These are phyloP conservation scores for Mimas tiliae DNA, from an alignment of 2,888 invertebrate species.

Conservation along the genomic window DNA sequence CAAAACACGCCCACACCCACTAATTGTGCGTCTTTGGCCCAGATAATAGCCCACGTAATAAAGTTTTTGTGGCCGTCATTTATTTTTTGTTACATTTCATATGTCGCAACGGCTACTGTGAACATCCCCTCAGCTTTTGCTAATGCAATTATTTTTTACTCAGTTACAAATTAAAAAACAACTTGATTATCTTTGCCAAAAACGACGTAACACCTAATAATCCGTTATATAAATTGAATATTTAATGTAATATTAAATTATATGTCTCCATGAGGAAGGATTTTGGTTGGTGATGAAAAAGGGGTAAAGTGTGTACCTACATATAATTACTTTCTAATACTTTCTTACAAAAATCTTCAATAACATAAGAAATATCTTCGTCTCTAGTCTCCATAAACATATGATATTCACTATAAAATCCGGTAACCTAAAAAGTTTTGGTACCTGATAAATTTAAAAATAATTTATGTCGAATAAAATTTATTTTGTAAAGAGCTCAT, in stretches of 20 bases:
- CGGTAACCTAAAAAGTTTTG: too few relatives aligned
- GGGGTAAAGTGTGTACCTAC: too few relatives aligned
- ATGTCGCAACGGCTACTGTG: conserved; percentile 4
- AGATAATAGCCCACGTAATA: conserved; percentile 15
- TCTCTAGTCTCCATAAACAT: too few relatives aligned
- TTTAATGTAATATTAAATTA: background rate
- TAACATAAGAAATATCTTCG: too few relatives aligned
- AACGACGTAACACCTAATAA: background rate
- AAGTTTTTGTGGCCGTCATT: conserved; percentile 12
- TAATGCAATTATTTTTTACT: conserved; percentile 15
- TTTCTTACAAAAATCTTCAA: too few relatives aligned
- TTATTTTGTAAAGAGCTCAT: too few relatives aligned
- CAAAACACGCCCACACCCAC: conserved; percentile 17
- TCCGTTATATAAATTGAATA: background rate
- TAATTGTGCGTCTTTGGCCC: conserved; percentile 21
- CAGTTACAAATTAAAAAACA: background rate
- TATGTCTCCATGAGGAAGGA: too few relatives aligned
- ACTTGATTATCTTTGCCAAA: background rate
- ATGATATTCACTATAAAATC: too few relatives aligned
- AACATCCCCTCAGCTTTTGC: conserved; percentile 4
- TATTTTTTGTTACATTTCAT: conserved; percentile 12
- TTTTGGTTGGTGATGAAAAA: too few relatives aligned
- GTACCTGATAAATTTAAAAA: background rate
- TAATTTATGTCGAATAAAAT: background rate
- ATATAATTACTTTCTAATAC: too few relatives aligned